A percentile compares a stretch with the other conserved stretches of the same genome.
Conservation (phyloP, 2,113 vertebrate genomes). For the Elephas maximus region DNA sequence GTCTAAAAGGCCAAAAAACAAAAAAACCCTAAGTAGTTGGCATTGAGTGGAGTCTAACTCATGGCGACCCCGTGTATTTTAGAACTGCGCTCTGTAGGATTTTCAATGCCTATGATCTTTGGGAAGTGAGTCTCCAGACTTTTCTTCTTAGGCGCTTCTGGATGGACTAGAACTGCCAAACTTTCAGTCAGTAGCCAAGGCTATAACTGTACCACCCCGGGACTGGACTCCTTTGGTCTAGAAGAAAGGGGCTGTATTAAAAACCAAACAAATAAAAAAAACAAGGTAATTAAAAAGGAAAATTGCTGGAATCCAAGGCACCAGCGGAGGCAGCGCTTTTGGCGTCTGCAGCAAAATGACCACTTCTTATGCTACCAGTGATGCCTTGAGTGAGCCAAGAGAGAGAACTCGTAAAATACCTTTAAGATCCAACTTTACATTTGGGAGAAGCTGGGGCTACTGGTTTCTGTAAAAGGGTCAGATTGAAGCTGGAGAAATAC, state of each 20-base stretch:
- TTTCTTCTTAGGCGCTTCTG: not conserved
- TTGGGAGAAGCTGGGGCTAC: not conserved
- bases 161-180: not conserved
- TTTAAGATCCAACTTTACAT: conserved; percentile 10
- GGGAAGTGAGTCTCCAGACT: not conserved
- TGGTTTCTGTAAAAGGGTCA: conserved; percentile 34
- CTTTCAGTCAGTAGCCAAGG: not conserved
- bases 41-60: not conserved
- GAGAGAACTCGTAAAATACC: not conserved
- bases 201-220: not conserved
- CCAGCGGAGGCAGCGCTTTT: not conserved
- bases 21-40: not conserved
- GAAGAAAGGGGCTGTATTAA: not conserved
- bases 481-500: conserved; percentile 23
- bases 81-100: not conserved
- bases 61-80: not conserved
- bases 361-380: not conserved
- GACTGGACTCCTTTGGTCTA: not conserved
- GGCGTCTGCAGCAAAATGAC: not conserved
- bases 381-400: not conserved
- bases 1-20: not conserved
- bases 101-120: not conserved
- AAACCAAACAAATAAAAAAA: not conserved
- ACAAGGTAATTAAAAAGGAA: not conserved
- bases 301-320: not conserved